Evolutionary conservation across 2,888 invertebrate species (phyloP), one percentile per base, ranked within the genome.

Genomic region (Caenorhabditis sp.): DNA sequence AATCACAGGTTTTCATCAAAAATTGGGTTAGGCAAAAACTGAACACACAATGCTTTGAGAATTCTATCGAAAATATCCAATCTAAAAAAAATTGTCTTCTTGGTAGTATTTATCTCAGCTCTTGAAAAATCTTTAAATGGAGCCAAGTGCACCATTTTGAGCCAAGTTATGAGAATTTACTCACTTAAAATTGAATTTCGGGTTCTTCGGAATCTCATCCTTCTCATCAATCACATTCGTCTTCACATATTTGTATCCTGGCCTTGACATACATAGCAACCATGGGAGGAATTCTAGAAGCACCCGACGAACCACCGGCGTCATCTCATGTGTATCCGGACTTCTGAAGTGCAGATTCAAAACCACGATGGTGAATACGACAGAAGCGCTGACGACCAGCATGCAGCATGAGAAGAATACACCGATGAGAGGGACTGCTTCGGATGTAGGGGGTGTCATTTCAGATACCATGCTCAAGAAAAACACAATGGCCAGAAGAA

Each of bases 391-490:
- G 10, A 84, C 81, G n/a, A 86, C 82, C 31, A 84, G 67, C 86
- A 86, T 86, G 63, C 83, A 84, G 52, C 83, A 84, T 14, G 84
- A 82, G 78, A 86, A 86, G 72, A 85, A 86, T 20, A 85, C 83
- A 77, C 82, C 82, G 59, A 80, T 81, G 59, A 82, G 69, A 17
- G 81, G 81, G 27, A 81, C 78, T 20, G 81, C 80, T 69, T 83
- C 81, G 21, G 78, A 80, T 90, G 96, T 96, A 56, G 95, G 94
- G 90, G 97, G 95, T 93, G 95, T 93, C 91, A 94, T 95, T 92
- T 95, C 95, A 87, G 95, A 95, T 89, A 95, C 95, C 92, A 95
- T 93, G 91, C 95, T 93, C 91, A 95, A 92, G 92, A 95, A 95
- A 91, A 95, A 95, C 91, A 95, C 95, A 92, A 95, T 92, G 90